These are phyloP conservation scores for Drosophila setosimentum DNA, from an alignment of 2,888 invertebrate species.

Conservation along the genomic window DNA sequence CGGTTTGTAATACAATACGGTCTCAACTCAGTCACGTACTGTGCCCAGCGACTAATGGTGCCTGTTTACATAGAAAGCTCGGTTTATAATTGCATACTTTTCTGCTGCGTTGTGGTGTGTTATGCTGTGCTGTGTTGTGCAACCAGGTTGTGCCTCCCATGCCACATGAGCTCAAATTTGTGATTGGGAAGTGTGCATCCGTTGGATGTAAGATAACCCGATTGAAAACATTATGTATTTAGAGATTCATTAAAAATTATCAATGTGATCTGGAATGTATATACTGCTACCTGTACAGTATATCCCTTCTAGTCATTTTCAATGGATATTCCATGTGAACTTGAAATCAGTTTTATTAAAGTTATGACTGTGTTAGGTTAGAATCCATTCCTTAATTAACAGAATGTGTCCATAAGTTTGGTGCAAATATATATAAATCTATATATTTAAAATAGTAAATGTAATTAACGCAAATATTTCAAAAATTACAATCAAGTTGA, in stretches of 20 bases:
- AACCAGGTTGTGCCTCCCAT: not conserved
- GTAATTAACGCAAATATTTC: not conserved
- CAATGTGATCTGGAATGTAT: not conserved
- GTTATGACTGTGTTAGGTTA: not conserved
- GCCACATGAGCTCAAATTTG: not conserved
- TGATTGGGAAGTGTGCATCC: slow-evolving; percentile 5
- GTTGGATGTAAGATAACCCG: not conserved
- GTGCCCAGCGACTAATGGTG: not conserved
- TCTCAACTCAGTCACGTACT: not conserved
- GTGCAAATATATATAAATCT: too few relatives aligned
- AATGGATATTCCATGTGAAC: not conserved
- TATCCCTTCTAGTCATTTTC: not conserved
- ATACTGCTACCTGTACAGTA: not conserved
- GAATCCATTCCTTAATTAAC: not conserved
- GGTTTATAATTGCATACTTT: slow-evolving; percentile 16
- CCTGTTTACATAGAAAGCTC: slow-evolving; percentile 7
- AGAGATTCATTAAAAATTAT: not conserved
- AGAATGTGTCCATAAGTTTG: not conserved
- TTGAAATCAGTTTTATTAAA: not conserved
- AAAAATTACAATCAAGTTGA: not conserved
- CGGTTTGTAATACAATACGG: not conserved
- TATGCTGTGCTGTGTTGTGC: not conserved
- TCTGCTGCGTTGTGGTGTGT: not conserved
- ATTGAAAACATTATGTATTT: not conserved
- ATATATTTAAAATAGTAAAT: not conserved